Percentiles rank a stretch among this genome's conserved stretches.
phyloP scores from a whole-genome alignment of 2,888 invertebrate species.

The Trissolcus japonicus region DNA sequence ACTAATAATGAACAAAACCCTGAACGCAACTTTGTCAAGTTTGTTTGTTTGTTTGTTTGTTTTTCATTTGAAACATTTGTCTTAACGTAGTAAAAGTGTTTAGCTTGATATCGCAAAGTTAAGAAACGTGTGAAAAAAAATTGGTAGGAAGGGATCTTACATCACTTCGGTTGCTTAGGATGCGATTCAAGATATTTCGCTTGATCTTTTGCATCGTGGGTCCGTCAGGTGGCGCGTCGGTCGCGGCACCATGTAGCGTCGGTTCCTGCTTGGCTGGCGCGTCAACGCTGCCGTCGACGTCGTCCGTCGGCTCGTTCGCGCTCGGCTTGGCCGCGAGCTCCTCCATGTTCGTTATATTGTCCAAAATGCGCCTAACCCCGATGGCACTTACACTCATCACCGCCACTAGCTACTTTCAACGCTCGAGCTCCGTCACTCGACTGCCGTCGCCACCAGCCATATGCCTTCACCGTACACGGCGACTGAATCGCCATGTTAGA shows the following conservation, averaged over 20 bases:
- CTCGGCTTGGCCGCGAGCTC: constrained; percentile 57
- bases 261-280: constrained; percentile 65
- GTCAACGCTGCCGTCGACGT: constrained; percentile 51
- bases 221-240: constrained; percentile 70
- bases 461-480: constrained; percentile 72
- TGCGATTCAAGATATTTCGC: constrained; percentile 26
- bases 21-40: too few relatives aligned
- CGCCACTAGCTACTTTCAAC: constrained; percentile 76
- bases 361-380: constrained; percentile 63
- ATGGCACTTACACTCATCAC: constrained; percentile 75
- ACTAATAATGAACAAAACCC: too few relatives aligned
- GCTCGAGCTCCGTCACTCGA: constrained; percentile 53
- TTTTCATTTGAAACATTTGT: too few relatives aligned
- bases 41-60: too few relatives aligned
- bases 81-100: too few relatives aligned
- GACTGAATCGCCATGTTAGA: constrained; percentile 74
- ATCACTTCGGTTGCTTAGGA: constrained; percentile 40
- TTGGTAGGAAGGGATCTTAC: constrained; percentile 33
- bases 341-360: constrained; percentile 70
- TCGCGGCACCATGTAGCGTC: constrained; percentile 73
- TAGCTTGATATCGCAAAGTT: too few relatives aligned
- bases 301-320: constrained; percentile 49
- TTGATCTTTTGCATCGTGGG: constrained; percentile 23
- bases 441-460: constrained; percentile 62
- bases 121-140: not conserved